Conservation (phyloP, 1,140 invertebrate species). For the Patella vulgata region DNA sequence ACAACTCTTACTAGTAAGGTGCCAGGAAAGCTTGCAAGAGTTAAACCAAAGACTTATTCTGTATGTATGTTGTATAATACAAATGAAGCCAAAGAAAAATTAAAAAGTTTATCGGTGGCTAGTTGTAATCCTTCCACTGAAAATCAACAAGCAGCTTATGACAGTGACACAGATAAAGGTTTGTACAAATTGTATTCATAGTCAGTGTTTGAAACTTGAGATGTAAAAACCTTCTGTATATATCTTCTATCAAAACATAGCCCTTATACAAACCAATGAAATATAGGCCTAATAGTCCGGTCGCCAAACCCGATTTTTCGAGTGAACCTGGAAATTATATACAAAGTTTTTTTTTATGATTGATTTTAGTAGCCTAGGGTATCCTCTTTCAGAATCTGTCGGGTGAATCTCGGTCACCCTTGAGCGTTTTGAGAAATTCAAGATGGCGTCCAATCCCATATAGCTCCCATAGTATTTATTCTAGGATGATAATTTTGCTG, state of each 20-base stretch:
- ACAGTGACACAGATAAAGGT: not conserved
- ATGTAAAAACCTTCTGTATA: not conserved
- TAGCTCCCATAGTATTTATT: too few relatives aligned
- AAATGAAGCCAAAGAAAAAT: conserved; percentile 15
- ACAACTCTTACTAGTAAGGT: too few relatives aligned
- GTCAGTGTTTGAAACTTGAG: not conserved
- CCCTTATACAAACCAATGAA: not conserved
- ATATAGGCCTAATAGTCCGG: not conserved
- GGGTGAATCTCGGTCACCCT: too few relatives aligned
- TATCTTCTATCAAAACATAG: not conserved
- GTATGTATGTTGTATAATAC: conserved; percentile 31
- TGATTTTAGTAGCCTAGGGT: too few relatives aligned
- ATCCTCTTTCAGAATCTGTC: too few relatives aligned
- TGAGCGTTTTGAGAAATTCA: too few relatives aligned
- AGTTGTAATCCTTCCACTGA: conserved; percentile 28
- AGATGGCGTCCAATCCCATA: too few relatives aligned
- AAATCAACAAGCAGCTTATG: not conserved
- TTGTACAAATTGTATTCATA: not conserved
- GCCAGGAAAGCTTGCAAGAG: conserved; percentile 25
- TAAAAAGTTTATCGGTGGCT: conserved; percentile 29
- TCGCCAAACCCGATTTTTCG: too few relatives aligned
- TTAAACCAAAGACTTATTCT: conserved; percentile 27
- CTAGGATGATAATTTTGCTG: too few relatives aligned
- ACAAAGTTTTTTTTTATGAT: too few relatives aligned
- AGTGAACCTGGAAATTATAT: too few relatives aligned